Conservation (phyloP, 2,113 vertebrate genomes). For the Leuciscus idus region DNA sequence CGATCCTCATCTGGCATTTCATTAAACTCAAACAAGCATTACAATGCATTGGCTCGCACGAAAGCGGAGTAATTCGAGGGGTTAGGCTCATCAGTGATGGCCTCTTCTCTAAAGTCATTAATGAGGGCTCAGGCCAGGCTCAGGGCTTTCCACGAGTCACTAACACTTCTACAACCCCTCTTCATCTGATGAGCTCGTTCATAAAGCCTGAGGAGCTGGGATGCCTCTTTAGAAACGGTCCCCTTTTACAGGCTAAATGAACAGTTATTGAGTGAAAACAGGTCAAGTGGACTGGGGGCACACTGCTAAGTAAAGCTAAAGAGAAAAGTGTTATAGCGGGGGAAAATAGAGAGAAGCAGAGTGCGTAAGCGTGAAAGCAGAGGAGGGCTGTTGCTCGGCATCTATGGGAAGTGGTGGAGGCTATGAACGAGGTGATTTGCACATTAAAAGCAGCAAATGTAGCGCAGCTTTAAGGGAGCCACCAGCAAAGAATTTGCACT, state of each 20-base stretch:
- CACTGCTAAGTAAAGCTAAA: constrained; percentile 54
- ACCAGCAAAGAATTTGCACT: constrained; percentile 54
- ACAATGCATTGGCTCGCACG: constrained; percentile 9
- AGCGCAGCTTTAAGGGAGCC: constrained; percentile 54
- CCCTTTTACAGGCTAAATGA: constrained; percentile 51
- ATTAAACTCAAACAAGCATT: constrained; percentile 30
- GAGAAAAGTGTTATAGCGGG: constrained; percentile 23
- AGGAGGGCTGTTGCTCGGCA: neutral
- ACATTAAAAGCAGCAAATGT: constrained; percentile 55
- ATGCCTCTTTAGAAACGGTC: constrained; percentile 38
- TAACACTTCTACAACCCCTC: constrained; percentile 32
- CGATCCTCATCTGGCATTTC: constrained; percentile 21
- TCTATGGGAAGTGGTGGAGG: constrained; percentile 17
- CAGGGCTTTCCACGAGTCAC: constrained; percentile 28
- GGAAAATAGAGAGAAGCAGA: neutral
- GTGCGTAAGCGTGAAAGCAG: constrained; percentile 28
- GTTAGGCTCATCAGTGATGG: constrained; percentile 43
- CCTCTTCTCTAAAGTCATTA: constrained; percentile 43
- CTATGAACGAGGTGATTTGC: constrained; percentile 41
- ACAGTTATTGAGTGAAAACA: constrained; percentile 56
- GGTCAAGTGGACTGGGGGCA: constrained; percentile 62
- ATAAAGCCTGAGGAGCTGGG: constrained; percentile 29
- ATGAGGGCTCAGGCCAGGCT: constrained; percentile 49
- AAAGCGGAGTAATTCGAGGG: constrained; percentile 38
- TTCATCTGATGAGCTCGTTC: constrained; percentile 61